A percentile compares a stretch with the other conserved stretches of the same genome.
Evolutionary conservation across 2,797 vertebrate genomes (phyloP).

Genomic region (Artibeus jamaicensis): DNA sequence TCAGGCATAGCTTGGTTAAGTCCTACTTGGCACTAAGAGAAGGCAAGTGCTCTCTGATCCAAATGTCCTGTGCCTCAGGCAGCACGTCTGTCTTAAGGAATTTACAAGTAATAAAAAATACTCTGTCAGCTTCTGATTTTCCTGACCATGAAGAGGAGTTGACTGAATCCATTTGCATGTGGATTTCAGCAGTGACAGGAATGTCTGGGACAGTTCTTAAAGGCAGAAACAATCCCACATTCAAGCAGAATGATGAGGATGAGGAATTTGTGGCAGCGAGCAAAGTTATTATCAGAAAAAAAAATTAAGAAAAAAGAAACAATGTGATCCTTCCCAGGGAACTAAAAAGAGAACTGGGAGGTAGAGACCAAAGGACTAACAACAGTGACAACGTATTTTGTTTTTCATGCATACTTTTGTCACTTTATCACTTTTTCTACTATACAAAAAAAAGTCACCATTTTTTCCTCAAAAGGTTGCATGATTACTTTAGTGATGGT

Average conservation of each 20-base stretch:
- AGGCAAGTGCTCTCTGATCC: neutral
- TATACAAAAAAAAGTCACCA: neutral
- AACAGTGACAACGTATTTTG: neutral
- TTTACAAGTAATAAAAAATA: neutral
- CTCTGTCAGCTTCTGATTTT: slow-evolving; percentile 1
- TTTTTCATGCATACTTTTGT: neutral
- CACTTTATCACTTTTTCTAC: neutral
- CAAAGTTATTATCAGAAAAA: neutral
- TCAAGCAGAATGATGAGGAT: slow-evolving; percentile 4
- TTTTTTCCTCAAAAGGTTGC: neutral
- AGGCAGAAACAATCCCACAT: neutral
- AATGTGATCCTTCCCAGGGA: neutral
- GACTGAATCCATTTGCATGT: neutral
- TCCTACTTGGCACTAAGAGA: neutral
- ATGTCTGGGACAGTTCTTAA: neutral
- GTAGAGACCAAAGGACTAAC: neutral
- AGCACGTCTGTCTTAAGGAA: neutral
- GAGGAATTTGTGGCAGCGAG: neutral
- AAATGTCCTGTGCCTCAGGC: neutral
- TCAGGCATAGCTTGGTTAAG: neutral
- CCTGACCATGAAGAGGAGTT: neutral
- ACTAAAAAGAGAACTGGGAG: neutral
- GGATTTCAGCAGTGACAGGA: neutral
- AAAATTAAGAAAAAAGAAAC: neutral
- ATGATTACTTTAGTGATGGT: neutral